phyloP scores from a whole-genome alignment of 35 echinoderm and acorn worm genomes.

The Lytechinus pictus region DNA sequence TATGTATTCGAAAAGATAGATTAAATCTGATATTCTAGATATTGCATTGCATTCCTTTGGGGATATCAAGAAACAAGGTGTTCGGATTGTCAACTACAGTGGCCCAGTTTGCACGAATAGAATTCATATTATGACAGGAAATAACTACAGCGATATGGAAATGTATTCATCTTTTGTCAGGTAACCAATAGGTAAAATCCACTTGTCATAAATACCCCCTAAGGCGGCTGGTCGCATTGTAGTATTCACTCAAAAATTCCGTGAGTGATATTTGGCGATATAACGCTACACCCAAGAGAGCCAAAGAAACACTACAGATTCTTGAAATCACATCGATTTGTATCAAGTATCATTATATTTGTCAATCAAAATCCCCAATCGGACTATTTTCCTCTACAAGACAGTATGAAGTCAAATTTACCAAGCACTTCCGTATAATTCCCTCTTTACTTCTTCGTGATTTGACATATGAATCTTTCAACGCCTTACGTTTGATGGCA shows the following conservation, averaged over 20 bases:
- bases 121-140: constrained; percentile 48
- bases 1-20: neutral
- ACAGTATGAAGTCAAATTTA: neutral
- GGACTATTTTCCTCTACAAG: neutral
- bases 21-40: neutral
- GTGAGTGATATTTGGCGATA: constrained; percentile 24
- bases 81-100: neutral
- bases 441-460: neutral
- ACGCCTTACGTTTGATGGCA: neutral
- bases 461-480: neutral
- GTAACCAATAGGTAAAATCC: neutral
- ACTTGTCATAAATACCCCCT: constrained; percentile 41
- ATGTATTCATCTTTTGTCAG: constrained; percentile 39
- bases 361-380: constrained; percentile 33
- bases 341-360: constrained; percentile 44
- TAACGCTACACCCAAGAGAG: neutral
- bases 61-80: neutral
- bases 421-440: neutral
- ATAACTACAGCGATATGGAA: constrained; percentile 32
- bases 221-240: constrained; percentile 41
- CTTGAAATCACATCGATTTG: constrained; percentile 18
- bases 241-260: constrained; percentile 41
- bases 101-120: neutral
- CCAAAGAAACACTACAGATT: neutral
- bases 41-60: neutral